These are phyloP conservation scores for Hypocryptadius cinnamomeus DNA, from an alignment of 2,113 vertebrate genomes.

Conservation along the genomic window DNA sequence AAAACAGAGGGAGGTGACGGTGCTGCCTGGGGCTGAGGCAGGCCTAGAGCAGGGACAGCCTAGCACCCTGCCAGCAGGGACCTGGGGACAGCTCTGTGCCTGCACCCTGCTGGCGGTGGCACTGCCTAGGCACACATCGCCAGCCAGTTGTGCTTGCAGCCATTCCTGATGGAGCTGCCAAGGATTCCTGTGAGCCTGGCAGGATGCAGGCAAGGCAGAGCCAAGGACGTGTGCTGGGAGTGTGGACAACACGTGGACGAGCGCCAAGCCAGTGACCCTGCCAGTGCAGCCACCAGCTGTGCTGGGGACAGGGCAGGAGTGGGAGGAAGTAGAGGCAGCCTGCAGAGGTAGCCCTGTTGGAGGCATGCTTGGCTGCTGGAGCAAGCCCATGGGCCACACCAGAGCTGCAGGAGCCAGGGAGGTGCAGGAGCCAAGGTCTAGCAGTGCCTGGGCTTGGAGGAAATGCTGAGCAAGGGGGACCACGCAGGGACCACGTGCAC, in stretches of 20 bases:
- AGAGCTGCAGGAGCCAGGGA: background rate
- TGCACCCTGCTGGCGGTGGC: rapidly evolving
- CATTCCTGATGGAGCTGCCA: background rate
- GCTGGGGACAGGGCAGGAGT: background rate
- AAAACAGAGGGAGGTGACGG: slow-evolving; percentile 31
- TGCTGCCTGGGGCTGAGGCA: slow-evolving; percentile 6
- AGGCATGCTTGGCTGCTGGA: rapidly evolving
- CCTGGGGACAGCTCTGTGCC: background rate
- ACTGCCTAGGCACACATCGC: background rate
- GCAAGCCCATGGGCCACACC: no score
- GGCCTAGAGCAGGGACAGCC: background rate
- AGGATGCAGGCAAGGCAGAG: background rate
- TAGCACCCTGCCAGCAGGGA: rapidly evolving
- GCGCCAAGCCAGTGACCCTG: background rate
- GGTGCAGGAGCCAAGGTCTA: background rate
- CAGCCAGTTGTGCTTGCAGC: background rate
- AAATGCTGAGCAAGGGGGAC: background rate
- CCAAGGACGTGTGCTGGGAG: background rate
- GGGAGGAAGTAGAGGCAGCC: background rate
- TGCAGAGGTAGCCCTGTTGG: background rate
- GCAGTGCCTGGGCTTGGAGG: background rate
- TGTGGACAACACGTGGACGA: rapidly evolving
- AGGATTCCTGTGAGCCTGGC: rapidly evolving
- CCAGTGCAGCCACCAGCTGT: background rate
- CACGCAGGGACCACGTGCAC: rapidly evolving